Evolutionary conservation across 2,113 vertebrate species (phyloP), one percentile per base, ranked within the genome.

Genomic region (Antechinus stuartii): DNA sequence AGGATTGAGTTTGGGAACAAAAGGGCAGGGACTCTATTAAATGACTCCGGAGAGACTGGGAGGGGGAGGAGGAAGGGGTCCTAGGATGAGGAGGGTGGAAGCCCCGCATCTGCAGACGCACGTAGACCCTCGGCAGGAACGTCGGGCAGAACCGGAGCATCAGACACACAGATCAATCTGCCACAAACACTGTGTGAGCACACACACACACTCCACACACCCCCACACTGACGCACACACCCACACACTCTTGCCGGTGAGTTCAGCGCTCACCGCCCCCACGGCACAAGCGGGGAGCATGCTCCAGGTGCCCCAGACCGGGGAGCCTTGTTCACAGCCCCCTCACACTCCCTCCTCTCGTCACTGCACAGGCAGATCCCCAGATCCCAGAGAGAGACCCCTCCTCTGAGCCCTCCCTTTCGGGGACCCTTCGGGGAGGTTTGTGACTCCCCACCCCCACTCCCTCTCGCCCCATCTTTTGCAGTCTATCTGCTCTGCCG

Each of bases 171-270:
- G 91, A 91, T 42, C 42, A 96, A 52, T 49, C 90, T 90, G 95
- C 9, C 91, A 2, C 91, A 35, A 76, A 76, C 61, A 76, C 35
- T 19, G 35, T 95, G 91, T 95, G 91, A 96, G 68, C 54, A 25
- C 56, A 19, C 91, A 46, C 8, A 93, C 49, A 93, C 49, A 94
- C 96, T 95, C 91, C 93, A 94, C 93, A 92, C 92, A 91, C 98
- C 95, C 94, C 91, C 97, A 92, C 96, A 97, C 23, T 97, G 97
- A 97, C 97, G 97, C 97, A 97, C 93, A 96, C 96, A 96, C 55
- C 95, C 97, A 54, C 97, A 97, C 94, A 97, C 97, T 94, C 96
- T 25, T 98, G 97, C 97, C 96, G 97, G 96, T 55, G 10, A 96
- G 92, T 94, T 93, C 96, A 97, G 97, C 95, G 35, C 16, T 76